Evolutionary conservation across 2,888 invertebrate genomes (phyloP), one percentile per base, ranked within the genome.

Genomic region (Cheilosia pagana): DNA sequence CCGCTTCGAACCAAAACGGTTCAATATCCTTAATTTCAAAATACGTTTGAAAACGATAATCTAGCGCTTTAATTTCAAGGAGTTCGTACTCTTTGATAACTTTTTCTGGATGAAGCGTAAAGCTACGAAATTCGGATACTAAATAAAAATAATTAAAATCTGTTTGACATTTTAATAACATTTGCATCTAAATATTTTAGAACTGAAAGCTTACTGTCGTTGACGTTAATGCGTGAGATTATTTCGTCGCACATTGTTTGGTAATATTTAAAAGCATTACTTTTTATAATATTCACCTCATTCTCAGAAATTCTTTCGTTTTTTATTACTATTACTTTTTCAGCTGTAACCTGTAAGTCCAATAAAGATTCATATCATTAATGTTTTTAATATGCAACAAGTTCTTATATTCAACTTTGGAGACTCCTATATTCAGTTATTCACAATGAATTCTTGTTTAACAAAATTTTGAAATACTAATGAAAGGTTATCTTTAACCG

Each of bases 1-100:
- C 62, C 48, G 48, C 19, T 4, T 23, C 19, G n/a, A 10, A 52
- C 52, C 65, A 52, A 39, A 65, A 65, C 52, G 39, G 6, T 39
- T 65, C 52, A 4, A 65, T 1, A n/a, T 59, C 25, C 14, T 6
- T 41, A 14, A 59, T 59, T 41, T 59, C 41, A 59, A 41, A 59
- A 41, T 35, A 6, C 2, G n/a, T 21, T 21, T 57, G 10, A 23
- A 23, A 59, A 41, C 23, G 41, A 10, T 23, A 1, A 21, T 59
- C 59, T 14, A 41, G 41, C 7, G 41, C 16, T 23, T 41, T 59
- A 1, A 23, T 41, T 43, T 41, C n/a, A 16, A 41, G n/a, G 12
- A 59, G 7, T 59, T 59, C 25, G 21, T 57, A 57, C 19, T 57
- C 28, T 39, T 57, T 21, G 5, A 45, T 45, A n/a, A 50, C 23